These are phyloP conservation scores for Varanus komodoensis DNA, from an alignment of 2,113 vertebrate species.

Conservation along the genomic window DNA sequence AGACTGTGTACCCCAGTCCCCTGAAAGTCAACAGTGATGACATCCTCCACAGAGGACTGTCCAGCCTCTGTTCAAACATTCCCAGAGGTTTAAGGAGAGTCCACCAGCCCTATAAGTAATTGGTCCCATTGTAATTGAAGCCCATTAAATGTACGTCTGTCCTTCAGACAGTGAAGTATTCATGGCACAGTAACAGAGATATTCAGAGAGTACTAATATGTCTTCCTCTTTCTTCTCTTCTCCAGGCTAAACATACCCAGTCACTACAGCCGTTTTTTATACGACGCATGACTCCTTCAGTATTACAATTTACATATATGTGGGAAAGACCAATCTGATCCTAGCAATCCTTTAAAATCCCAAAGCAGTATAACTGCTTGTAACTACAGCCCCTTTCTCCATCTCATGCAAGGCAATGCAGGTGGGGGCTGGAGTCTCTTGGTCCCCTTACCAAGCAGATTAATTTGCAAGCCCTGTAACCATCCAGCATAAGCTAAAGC, in stretches of 20 bases:
- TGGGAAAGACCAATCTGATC: not conserved
- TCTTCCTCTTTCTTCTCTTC: not conserved
- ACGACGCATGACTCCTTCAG: not conserved
- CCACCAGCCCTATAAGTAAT: not conserved
- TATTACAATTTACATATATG: not conserved
- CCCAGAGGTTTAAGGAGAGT: not conserved
- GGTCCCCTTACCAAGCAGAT: not conserved
- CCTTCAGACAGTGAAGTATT: not conserved
- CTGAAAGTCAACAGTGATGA: not conserved
- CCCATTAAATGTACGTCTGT: not conserved
- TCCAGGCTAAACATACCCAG: not conserved
- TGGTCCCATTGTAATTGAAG: not conserved
- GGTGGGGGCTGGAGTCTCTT: not conserved
- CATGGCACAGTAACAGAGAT: not conserved
- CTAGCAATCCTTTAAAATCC: not conserved
- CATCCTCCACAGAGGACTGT: not conserved
- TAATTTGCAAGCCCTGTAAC: not conserved
- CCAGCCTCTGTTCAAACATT: not conserved
- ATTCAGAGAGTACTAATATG: not conserved
- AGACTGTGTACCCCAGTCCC: not conserved
- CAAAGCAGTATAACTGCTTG: not conserved
- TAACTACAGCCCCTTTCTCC: too few species aligned
- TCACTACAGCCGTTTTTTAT: not conserved
- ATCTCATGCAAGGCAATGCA: not conserved
- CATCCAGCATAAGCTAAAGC: rapidly evolving